Evolutionary conservation across 2,797 vertebrate genomes (phyloP).

Genomic region (Catharus ustulatus): DNA sequence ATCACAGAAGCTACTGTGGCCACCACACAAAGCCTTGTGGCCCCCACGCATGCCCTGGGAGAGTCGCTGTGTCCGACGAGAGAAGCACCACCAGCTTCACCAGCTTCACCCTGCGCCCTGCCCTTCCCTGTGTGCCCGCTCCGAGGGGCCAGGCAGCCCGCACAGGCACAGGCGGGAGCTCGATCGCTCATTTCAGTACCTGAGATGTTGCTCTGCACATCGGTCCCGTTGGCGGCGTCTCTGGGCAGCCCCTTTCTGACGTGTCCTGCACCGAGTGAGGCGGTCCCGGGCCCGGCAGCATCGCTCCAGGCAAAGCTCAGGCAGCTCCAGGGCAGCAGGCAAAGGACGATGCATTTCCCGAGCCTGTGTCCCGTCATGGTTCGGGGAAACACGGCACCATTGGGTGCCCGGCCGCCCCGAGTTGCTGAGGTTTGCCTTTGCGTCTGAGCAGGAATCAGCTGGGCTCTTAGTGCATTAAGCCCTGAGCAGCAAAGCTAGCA

Average conservation of each 20-base stretch:
- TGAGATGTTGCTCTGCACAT: neutral
- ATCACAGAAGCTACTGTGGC: neutral
- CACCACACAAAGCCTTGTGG: neutral
- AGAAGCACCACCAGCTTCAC: neutral
- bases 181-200: neutral
- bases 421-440: neutral
- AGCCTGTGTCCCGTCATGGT: neutral
- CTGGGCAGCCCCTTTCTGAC: neutral
- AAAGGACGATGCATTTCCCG: neutral
- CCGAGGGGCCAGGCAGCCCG: rapidly evolving
- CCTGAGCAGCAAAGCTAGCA: constrained; percentile 34
- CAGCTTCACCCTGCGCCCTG: rapidly evolving
- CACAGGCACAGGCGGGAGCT: neutral
- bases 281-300: neutral
- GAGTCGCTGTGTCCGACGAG: rapidly evolving
- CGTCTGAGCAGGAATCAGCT: constrained; percentile 42
- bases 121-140: neutral
- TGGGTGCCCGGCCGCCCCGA: neutral
- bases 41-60: rapidly evolving
- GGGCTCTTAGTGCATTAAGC: constrained; percentile 58
- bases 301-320: neutral
- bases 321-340: constrained; percentile 39
- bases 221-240: neutral
- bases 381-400: neutral
- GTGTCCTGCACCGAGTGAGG: neutral